phyloP scores from a whole-genome alignment of 2,113 vertebrate species.

The Psittacula cyanocephala region DNA sequence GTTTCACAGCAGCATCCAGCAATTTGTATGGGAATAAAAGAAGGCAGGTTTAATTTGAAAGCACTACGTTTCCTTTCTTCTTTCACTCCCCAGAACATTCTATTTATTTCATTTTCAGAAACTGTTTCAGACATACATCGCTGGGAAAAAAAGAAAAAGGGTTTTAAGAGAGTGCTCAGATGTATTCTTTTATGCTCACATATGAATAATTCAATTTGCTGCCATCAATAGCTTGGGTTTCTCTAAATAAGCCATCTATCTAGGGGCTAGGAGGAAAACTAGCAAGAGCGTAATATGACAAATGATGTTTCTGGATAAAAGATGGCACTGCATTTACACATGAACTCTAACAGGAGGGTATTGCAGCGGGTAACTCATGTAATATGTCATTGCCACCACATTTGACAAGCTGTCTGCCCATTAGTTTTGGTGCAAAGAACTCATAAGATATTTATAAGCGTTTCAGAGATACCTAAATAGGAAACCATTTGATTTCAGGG shows the following conservation, averaged over 20 bases:
- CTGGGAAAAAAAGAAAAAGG: neutral
- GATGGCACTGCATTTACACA: neutral
- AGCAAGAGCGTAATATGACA: neutral
- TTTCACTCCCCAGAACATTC: neutral
- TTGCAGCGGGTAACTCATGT: neutral
- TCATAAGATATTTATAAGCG: neutral
- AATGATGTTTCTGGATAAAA: constrained; percentile 26
- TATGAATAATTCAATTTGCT: constrained; percentile 63
- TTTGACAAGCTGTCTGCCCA: constrained; percentile 24
- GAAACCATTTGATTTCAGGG: neutral
- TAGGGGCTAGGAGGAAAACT: neutral
- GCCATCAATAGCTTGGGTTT: constrained; percentile 27
- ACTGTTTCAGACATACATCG: neutral
- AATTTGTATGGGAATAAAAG: neutral
- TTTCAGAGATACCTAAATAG: neutral
- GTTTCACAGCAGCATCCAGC: neutral
- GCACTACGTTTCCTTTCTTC: neutral
- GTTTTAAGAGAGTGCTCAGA: constrained; percentile 27
- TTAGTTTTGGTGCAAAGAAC: neutral
- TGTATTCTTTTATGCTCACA: constrained; percentile 17
- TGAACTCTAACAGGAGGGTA: neutral
- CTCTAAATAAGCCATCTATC: constrained; percentile 38
- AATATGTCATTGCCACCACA: neutral
- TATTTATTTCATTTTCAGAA: constrained; percentile 21
- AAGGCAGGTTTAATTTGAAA: constrained; percentile 11